phyloP scores from a whole-genome alignment of 1,140 invertebrate species.

The Augochlora pura region DNA sequence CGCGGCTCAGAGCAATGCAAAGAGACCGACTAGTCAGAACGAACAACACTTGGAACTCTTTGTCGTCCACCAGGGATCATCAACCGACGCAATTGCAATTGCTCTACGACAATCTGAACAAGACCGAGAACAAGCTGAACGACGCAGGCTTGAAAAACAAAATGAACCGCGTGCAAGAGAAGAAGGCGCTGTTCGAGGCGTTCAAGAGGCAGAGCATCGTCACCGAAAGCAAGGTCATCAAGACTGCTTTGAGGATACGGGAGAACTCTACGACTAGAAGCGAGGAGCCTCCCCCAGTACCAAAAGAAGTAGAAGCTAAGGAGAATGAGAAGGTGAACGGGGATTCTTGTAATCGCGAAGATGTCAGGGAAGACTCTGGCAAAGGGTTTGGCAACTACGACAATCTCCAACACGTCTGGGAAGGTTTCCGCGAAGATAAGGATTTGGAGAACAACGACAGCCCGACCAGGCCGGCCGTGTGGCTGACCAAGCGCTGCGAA shows the following conservation, averaged over 20 bases:
- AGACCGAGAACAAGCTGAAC: conserved; percentile 35
- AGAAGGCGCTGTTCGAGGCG: conserved; percentile 69
- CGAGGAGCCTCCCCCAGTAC: conserved; percentile 34
- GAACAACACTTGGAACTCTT: conserved; percentile 72
- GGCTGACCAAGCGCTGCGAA: conserved; percentile 83
- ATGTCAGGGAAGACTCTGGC: conserved; percentile 14
- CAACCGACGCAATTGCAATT: conserved; percentile 61
- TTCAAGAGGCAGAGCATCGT: conserved; percentile 74
- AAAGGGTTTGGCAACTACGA: conserved; percentile 78
- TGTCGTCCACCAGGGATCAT: conserved; percentile 61
- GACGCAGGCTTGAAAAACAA: conserved; percentile 43
- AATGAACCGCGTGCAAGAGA: conserved; percentile 63
- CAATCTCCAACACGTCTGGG: conserved; percentile 79
- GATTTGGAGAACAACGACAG: conserved; percentile 71
- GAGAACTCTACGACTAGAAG: conserved; percentile 63
- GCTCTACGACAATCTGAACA: conserved; percentile 71
- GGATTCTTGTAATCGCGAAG: conserved; percentile 34
- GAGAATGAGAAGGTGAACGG: conserved; percentile 16
- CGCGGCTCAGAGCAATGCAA: conserved; percentile 37
- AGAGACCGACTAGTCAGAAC: conserved; percentile 65
- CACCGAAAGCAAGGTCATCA: conserved; percentile 72
- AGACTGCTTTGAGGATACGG: conserved; percentile 70
- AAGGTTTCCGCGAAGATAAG: conserved; percentile 66
- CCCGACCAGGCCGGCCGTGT: conserved; percentile 82
- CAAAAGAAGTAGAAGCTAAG: conserved; percentile 4